A percentile compares a stretch with the other conserved stretches of the same genome.
Evolutionary conservation across 1,140 invertebrate genomes (phyloP).

Genomic region (Bombus affinis): DNA sequence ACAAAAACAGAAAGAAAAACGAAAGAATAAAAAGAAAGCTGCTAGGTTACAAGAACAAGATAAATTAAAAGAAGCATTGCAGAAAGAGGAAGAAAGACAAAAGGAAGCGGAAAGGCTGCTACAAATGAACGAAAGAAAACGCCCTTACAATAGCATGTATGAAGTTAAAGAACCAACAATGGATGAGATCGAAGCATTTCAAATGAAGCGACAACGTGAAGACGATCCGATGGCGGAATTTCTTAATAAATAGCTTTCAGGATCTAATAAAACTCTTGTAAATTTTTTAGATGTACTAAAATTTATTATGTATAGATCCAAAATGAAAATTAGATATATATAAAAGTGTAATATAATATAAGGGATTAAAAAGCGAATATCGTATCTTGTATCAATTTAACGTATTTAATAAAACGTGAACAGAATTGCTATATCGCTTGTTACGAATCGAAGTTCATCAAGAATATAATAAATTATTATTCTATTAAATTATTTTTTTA

Average conservation of each 20-base stretch:
- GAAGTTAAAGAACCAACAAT: conserved; percentile 92
- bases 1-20: conserved; percentile 86
- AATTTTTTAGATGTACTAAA: background rate
- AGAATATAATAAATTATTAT: no score
- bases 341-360: no score
- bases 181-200: conserved; percentile 97
- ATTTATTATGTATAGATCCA: background rate
- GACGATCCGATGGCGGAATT: conserved; percentile 97
- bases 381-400: no score
- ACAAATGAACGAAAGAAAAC: conserved; percentile 92
- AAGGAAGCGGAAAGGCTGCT: conserved; percentile 87
- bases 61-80: conserved; percentile 84
- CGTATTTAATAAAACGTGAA: no score
- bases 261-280: background rate
- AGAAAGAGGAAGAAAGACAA: conserved; percentile 86
- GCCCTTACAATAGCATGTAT: conserved; percentile 95
- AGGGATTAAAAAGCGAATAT: no score
- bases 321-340: background rate
- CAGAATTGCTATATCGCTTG: no score
- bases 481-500: no score
- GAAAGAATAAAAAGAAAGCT: conserved; percentile 86
- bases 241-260: conserved; percentile 59
- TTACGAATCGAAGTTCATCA: no score
- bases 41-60: conserved; percentile 82
- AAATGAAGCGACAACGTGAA: conserved; percentile 90